These are phyloP conservation scores for Salarias fasciatus DNA, from an alignment of 2,797 vertebrate species.

Conservation along the genomic window DNA sequence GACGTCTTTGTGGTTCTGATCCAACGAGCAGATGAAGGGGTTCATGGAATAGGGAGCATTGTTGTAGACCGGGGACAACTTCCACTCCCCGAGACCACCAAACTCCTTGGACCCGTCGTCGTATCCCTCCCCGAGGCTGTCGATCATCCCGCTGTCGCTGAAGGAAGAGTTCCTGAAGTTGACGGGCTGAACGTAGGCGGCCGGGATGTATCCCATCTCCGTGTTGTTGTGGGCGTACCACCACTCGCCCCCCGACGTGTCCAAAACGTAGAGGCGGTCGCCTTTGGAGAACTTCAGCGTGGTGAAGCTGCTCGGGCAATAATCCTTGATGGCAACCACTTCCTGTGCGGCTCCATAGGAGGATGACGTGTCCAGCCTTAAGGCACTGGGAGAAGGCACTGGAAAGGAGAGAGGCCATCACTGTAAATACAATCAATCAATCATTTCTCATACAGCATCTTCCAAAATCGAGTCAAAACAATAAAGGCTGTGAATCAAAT, in stretches of 20 bases:
- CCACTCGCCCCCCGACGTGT: slow-evolving; percentile 95
- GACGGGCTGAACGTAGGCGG: slow-evolving; percentile 92
- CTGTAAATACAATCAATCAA: too few species aligned
- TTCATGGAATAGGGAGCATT: slow-evolving; percentile 89
- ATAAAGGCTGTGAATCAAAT: too few species aligned
- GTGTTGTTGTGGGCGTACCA: slow-evolving; percentile 99
- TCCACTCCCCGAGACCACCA: slow-evolving; percentile 88
- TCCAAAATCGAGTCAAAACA: too few species aligned
- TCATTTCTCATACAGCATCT: too few species aligned
- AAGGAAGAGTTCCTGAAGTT: slow-evolving; percentile 88
- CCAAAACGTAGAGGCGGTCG: slow-evolving; percentile 93
- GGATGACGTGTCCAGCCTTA: slow-evolving; percentile 86
- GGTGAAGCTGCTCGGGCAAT: slow-evolving; percentile 94
- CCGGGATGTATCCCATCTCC: slow-evolving; percentile 97
- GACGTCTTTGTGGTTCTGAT: slow-evolving; percentile 73
- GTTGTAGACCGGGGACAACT: slow-evolving; percentile 75
- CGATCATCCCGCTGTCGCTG: slow-evolving; percentile 96
- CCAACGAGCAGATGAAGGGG: slow-evolving; percentile 81
- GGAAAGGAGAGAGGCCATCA: slow-evolving; percentile 29
- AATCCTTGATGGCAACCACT: slow-evolving; percentile 96
- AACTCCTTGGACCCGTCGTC: slow-evolving; percentile 89
- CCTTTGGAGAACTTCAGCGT: slow-evolving; percentile 96
- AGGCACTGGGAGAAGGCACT: slow-evolving; percentile 98
- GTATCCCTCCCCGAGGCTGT: slow-evolving; percentile 87
- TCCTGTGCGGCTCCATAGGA: slow-evolving; percentile 91